Base-by-base conservation (phyloP, 2,888 invertebrate genomes). In the Pterostichus madidus region DNA sequence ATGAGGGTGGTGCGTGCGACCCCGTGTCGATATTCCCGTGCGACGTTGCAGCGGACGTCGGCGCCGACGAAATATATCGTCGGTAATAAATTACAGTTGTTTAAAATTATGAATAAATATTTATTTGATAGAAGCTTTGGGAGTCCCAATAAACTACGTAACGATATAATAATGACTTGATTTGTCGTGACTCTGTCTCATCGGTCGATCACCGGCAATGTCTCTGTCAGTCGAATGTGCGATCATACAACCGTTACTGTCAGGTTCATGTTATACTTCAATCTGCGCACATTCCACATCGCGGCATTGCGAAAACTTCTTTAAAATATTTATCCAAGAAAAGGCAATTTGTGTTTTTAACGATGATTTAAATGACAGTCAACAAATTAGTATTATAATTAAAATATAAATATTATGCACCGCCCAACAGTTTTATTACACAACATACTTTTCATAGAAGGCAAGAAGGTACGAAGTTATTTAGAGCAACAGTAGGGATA, bases 1-100 rank as follows among this genome's bases (percentile, higher is more conserved):
- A 81, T 81, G 81, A 81, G 81, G 80, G 56, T 35, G 46, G 81
- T 80, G 73, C 80, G 80, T 81, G 61, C 81, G 80, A 68, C 75
- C 59, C 81, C 75, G 35, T 44, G 35, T 75, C 39, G 80, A 46
- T 80, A 80, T 64, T 52, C 52, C 53, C 68, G 15, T 32, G 68
- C 49, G 71, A 49, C 75, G 52, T 39, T 52, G 75, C 52, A 52
- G 49, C 17, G 35, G 13, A 5, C 17, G n/a, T 31, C 80, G 59
- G 11, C 59, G 59, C 81, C 61, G 7, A n/a, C 35, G 11, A 52
- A 79, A 79, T 79, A 31, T 79, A 81, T 81, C 52, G 75, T 5
- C 46, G 15, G 10, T 75, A 61, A 81, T 81, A 81, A 81, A 81
- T 81, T 73, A 81, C 46, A 32, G 13, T 59, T 75, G 56, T 81